Evolutionary conservation across 2,797 vertebrate genomes (phyloP).

Genomic region (Otolemur crassicaudatus): DNA sequence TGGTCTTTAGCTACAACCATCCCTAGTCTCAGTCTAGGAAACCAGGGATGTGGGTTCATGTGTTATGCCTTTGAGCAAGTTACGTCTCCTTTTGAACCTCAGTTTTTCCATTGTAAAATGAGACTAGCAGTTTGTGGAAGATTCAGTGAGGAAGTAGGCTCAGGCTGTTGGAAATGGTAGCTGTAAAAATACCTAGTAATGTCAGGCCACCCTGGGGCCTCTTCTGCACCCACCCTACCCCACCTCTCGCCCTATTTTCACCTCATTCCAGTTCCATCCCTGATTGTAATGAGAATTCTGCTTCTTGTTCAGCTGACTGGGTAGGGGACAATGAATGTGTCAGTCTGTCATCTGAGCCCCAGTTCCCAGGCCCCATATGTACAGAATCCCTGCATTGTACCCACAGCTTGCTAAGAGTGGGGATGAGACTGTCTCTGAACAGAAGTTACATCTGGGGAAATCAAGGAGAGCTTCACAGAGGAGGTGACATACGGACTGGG

Average conservation of each 20-base stretch:
- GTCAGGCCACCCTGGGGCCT: not conserved
- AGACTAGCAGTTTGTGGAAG: not conserved
- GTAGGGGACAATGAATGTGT: not conserved
- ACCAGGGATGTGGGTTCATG: not conserved
- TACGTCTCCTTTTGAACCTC: not conserved
- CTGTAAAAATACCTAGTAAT: not conserved
- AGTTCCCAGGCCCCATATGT: not conserved
- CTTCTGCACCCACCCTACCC: not conserved
- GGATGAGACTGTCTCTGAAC: not conserved
- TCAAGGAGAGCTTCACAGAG: slow-evolving; percentile 41
- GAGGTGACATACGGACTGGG: not conserved
- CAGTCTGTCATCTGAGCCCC: not conserved
- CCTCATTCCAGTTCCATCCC: not conserved
- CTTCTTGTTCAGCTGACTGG: not conserved
- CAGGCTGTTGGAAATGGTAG: not conserved
- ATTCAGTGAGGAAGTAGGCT: not conserved
- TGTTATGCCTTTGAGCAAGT: not conserved
- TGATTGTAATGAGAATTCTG: not conserved
- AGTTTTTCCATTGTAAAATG: slow-evolving; percentile 32
- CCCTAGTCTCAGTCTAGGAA: not conserved
- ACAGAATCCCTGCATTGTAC: not conserved
- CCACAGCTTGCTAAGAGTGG: not conserved
- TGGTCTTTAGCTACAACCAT: not conserved
- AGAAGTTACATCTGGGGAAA: not conserved
- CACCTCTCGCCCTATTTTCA: not conserved